phyloP scores from a whole-genome alignment of 2,113 vertebrate genomes.

The Chauna torquata region DNA sequence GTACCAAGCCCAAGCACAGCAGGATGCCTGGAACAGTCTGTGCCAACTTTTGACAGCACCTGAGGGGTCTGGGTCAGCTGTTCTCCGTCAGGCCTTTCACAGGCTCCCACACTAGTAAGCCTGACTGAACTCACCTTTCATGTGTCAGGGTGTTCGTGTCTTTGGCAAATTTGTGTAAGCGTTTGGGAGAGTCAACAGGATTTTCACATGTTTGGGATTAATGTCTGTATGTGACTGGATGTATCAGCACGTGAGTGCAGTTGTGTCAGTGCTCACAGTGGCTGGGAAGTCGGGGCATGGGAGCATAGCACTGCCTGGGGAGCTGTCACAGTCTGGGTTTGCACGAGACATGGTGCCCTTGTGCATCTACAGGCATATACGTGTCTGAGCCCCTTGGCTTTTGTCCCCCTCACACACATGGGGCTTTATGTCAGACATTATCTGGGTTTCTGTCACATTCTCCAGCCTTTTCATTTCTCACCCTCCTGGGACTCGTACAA shows the following conservation, averaged over 20 bases:
- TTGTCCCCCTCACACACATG: background rate
- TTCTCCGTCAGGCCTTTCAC: background rate
- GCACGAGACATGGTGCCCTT: background rate
- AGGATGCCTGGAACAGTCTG: background rate
- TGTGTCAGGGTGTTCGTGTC: fast-evolving
- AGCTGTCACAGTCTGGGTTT: background rate
- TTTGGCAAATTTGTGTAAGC: fast-evolving
- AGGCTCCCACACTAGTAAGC: fast-evolving
- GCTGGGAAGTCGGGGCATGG: fast-evolving
- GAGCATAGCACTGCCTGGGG: fast-evolving
- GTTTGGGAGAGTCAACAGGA: background rate
- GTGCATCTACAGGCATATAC: background rate
- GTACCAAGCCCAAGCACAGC: background rate
- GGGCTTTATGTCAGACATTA: background rate
- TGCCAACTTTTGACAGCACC: background rate
- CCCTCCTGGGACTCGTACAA: background rate
- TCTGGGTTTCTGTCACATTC: background rate
- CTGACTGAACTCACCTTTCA: background rate
- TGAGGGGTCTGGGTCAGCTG: background rate
- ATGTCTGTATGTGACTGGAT: fast-evolving
- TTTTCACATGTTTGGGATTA: background rate
- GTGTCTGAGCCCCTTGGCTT: fast-evolving
- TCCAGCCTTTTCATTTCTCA: background rate
- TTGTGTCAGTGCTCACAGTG: background rate
- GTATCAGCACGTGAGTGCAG: fast-evolving